phyloP scores from a whole-genome alignment of 1,140 invertebrate species.

The Philopotamus ludificatus region DNA sequence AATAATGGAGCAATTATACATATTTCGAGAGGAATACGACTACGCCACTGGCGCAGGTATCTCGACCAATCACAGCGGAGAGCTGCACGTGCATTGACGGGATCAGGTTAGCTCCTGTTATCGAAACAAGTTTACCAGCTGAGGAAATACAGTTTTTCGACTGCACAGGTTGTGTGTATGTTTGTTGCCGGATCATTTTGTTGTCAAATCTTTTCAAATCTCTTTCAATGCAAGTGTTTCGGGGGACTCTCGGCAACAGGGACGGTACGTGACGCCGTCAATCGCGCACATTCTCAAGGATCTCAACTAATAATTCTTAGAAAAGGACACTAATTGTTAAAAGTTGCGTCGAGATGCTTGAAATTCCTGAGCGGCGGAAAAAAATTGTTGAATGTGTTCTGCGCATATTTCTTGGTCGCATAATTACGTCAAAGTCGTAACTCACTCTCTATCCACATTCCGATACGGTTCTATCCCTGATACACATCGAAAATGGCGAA shows the following conservation, averaged over 20 bases:
- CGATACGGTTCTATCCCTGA: not conserved
- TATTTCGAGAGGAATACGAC: not conserved
- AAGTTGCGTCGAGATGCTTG: not conserved
- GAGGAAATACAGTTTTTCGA: not conserved
- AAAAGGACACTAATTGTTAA: not conserved
- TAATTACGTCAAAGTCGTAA: not conserved
- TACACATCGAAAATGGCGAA: not conserved
- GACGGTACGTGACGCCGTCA: too few relatives aligned
- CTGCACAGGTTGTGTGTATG: not conserved
- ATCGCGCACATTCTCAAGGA: too few relatives aligned
- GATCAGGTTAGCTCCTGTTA: not conserved
- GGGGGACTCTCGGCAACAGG: too few relatives aligned
- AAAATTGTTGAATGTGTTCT: not conserved
- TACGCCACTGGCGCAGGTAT: constrained; percentile 15
- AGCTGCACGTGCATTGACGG: constrained; percentile 6
- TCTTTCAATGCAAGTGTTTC: too few relatives aligned
- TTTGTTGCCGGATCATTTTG: too few relatives aligned
- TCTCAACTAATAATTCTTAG: too few relatives aligned
- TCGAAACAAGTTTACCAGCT: not conserved
- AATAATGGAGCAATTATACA: not conserved
- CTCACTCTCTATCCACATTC: constrained; percentile 4
- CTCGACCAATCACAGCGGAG: constrained; percentile 9
- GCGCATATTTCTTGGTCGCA: constrained; percentile 7
- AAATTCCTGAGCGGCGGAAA: not conserved
- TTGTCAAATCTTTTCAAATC: too few relatives aligned